Evolutionary conservation across 2,797 vertebrate species (phyloP), one percentile per base, ranked within the genome.

Genomic region (Pygocentrus nattereri): DNA sequence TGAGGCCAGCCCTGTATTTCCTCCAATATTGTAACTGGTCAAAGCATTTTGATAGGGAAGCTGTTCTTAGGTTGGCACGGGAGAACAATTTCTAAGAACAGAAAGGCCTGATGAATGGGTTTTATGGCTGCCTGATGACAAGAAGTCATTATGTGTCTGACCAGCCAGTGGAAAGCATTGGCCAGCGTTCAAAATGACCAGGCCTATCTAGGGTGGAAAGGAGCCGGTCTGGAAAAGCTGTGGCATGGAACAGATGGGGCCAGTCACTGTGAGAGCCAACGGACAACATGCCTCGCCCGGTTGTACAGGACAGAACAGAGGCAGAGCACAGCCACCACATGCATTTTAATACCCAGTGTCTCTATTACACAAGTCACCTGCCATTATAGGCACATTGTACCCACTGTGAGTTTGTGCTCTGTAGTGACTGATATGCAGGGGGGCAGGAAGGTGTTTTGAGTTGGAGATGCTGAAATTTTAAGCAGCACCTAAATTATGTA

Each of bases 221-320:
- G 25, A 38, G 5, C 13, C 38, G 71, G 67, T 79, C 76, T 68
- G 64, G 68, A 59, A 34, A 31, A 23, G 50, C 78, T 62, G 18
- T 38, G 56, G 68, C 72, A 74, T 49, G 71, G 19, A 76, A 59
- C 50, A 76, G 71, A 82, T 82, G 79, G 76, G 21, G 52, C 27
- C 16, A 59, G 52, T 56, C 78, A 69, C 61, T 44, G 54, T 16
- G 23, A 65, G 75, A 65, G 75, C 62, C 30, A 52, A 50, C 15
- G 19, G 47, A 71, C 68, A 50, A 30, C 47, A 44, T 58, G 27
- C 15, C 27, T 64, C 41, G 41, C 41, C 70, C 70, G 78, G 61
- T 18, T 16, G 49, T 30, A 76, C 49, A 69, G 58, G 58, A 69
- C 64, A 78, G 23, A 30, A 61, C 76, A 76, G 69, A n/a, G 16